Conservation (phyloP, 2,797 vertebrate genomes). For the Pangasius djambal region DNA sequence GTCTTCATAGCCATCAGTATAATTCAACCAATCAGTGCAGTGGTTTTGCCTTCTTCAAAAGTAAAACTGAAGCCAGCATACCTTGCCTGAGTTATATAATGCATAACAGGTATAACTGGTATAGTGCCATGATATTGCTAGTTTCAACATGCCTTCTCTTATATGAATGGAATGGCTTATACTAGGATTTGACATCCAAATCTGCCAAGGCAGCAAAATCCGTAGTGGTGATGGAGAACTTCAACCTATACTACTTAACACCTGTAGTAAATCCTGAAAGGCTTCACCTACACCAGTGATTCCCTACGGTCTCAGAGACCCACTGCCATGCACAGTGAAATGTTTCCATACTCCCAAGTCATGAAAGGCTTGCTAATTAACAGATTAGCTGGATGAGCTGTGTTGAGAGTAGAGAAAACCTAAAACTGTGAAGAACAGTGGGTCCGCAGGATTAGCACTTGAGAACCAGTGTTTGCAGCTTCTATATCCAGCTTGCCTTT, state of each 20-base stretch:
- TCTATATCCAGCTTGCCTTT: neutral
- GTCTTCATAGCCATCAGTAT: neutral
- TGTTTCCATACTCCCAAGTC: neutral
- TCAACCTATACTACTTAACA: no score
- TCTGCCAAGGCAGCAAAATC: constrained; percentile 1
- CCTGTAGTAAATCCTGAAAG: neutral
- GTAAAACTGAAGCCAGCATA: neutral
- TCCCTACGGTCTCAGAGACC: neutral
- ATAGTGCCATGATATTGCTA: neutral
- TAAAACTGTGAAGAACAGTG: neutral
- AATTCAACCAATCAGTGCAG: neutral
- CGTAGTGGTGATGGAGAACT: neutral
- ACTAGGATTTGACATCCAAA: neutral
- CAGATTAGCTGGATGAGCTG: neutral
- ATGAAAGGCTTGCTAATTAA: neutral
- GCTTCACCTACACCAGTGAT: neutral
- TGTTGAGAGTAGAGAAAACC: neutral
- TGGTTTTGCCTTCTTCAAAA: neutral
- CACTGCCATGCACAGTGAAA: neutral
- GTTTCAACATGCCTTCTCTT: neutral
- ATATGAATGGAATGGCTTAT: neutral
- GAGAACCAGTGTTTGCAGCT: neutral
- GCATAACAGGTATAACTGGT: neutral
- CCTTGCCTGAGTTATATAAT: neutral
- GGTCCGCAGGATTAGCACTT: neutral